A percentile compares a stretch with the other conserved stretches of the same genome.
phyloP scores from a whole-genome alignment of 2,113 vertebrate genomes.

The Pholis gunnellus region DNA sequence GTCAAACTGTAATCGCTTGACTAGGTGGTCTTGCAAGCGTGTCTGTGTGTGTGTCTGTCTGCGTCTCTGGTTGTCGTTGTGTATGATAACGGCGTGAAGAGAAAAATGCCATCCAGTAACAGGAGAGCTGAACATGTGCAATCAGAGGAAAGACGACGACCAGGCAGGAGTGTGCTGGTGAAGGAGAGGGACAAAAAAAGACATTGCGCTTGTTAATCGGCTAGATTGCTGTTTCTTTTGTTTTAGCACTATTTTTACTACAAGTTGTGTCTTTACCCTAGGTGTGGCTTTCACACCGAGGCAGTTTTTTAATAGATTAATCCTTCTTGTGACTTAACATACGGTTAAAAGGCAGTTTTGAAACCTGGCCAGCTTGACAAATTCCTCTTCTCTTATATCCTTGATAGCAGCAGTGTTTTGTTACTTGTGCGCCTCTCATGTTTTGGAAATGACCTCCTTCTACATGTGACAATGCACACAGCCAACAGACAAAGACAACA shows the following conservation, averaged over 20 bases:
- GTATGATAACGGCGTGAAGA: constrained; percentile 12
- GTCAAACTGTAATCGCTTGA: constrained; percentile 25
- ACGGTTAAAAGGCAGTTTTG: not conserved
- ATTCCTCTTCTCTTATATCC: constrained; percentile 5
- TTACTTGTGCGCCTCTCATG: not conserved
- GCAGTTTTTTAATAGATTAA: not conserved
- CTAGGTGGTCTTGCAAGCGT: constrained; percentile 27
- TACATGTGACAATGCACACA: not conserved
- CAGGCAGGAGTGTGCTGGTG: not conserved
- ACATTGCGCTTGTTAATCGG: not conserved
- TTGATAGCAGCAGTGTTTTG: not conserved
- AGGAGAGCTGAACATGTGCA: not conserved
- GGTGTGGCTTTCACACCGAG: not conserved
- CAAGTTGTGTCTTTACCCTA: not conserved
- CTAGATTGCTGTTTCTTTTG: not conserved
- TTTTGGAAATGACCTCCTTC: not conserved
- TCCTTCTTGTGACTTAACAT: constrained; percentile 3
- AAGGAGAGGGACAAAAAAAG: not conserved
- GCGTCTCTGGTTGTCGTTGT: not conserved
- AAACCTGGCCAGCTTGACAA: not conserved
- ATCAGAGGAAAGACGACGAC: not conserved
- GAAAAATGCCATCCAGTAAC: not conserved
- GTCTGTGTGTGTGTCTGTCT: constrained; percentile 10
- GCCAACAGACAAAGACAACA: not conserved
- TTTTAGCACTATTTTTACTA: not conserved